These are phyloP conservation scores for Peromyscus maniculatus DNA, from an alignment of 2,113 vertebrate species.

Conservation along the genomic window DNA sequence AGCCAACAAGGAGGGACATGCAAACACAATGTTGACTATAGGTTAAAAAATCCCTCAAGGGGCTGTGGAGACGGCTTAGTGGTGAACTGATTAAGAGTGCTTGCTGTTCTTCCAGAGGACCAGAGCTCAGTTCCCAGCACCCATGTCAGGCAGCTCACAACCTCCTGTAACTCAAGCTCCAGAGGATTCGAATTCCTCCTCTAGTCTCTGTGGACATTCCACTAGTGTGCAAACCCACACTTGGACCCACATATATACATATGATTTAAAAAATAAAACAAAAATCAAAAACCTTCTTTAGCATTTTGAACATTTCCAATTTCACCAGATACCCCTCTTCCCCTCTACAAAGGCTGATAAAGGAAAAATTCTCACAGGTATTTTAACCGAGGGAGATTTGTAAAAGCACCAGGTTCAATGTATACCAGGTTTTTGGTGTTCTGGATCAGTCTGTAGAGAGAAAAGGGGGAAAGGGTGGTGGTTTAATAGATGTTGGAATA, in stretches of 20 bases:
- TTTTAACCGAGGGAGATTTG: slow-evolving; percentile 92
- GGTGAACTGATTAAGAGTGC: too few species aligned
- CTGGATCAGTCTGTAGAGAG: slow-evolving; percentile 90
- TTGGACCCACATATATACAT: background rate
- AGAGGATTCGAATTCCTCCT: background rate
- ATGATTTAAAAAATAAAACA: background rate
- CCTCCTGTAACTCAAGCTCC: background rate
- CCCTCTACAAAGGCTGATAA: slow-evolving; percentile 73
- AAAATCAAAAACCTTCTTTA: background rate
- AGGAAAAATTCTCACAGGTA: slow-evolving; percentile 91
- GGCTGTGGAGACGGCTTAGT: background rate
- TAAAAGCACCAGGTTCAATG: slow-evolving; percentile 93
- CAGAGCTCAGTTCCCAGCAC: background rate
- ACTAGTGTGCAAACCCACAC: background rate
- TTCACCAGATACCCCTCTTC: slow-evolving; percentile 46
- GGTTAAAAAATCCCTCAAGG: background rate
- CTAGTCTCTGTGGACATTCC: background rate
- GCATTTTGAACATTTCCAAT: slow-evolving; percentile 30
- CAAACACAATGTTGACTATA: background rate
- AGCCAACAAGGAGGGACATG: background rate
- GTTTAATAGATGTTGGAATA: slow-evolving; percentile 27
- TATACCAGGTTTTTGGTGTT: slow-evolving; percentile 92
- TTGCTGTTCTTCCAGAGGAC: background rate
- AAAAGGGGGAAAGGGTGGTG: slow-evolving; percentile 45
- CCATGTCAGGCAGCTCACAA: background rate